These are phyloP conservation scores for Coelopa frigida DNA, from an alignment of 1,140 invertebrate genomes.

Conservation along the genomic window DNA sequence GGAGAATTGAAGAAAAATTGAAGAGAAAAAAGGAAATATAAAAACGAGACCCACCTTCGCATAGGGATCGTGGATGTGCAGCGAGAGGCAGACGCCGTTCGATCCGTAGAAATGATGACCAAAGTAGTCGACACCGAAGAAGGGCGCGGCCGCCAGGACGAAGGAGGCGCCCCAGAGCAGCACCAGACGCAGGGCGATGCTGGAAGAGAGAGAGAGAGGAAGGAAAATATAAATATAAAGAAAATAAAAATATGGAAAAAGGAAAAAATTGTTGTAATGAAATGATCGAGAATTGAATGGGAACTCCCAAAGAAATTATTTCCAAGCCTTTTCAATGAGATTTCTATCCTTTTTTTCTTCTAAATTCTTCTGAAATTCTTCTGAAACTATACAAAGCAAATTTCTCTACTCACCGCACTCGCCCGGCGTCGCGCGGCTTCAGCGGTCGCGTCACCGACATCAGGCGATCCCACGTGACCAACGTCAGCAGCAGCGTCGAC, in stretches of 20 bases:
- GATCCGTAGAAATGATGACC: slow-evolving; percentile 53
- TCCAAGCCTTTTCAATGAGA: no score
- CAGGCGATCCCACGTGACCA: slow-evolving; percentile 58
- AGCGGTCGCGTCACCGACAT: slow-evolving; percentile 56
- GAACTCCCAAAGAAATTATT: background rate
- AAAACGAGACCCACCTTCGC: slow-evolving; percentile 46
- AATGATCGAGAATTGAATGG: background rate
- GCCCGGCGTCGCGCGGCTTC: slow-evolving; percentile 35
- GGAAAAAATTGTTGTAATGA: slow-evolving; percentile 1
- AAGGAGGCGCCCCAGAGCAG: slow-evolving; percentile 50
- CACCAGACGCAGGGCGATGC: slow-evolving; percentile 43
- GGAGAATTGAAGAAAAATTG: background rate
- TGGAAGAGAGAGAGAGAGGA: slow-evolving; percentile 13
- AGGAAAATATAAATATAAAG: background rate
- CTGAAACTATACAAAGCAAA: background rate
- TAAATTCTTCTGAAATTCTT: background rate
- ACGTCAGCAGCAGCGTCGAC: slow-evolving; percentile 55
- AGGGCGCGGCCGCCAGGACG: slow-evolving; percentile 49
- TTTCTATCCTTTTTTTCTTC: no score
- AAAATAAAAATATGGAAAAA: background rate
- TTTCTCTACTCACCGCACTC: slow-evolving; percentile 21
- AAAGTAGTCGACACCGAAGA: slow-evolving; percentile 46
- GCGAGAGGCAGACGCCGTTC: slow-evolving; percentile 56
- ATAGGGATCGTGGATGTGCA: slow-evolving; percentile 58
- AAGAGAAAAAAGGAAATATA: background rate